A percentile compares a stretch with the other conserved stretches of the same genome.
phyloP scores from a whole-genome alignment of 2,888 invertebrate species.

The Papilio gigon region DNA sequence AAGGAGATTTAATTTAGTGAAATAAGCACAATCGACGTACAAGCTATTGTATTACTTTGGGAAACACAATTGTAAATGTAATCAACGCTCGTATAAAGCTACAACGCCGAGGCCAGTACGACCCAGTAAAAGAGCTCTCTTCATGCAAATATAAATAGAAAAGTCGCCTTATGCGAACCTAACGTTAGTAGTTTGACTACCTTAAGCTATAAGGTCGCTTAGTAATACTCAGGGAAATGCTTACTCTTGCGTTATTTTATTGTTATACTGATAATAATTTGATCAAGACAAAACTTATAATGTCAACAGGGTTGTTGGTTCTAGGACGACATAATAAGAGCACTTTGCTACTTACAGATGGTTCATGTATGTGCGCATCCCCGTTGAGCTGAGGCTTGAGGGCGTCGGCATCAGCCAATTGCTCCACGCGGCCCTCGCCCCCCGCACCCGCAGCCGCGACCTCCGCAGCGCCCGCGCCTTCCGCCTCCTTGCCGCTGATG shows the following conservation, averaged over 20 bases:
- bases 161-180: neutral
- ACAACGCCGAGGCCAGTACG: neutral
- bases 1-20: neutral
- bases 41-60: no score
- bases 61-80: no score
- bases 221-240: no score
- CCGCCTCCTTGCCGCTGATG: constrained; percentile 87
- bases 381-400: constrained; percentile 89
- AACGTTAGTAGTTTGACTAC: neutral
- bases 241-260: no score
- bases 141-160: neutral
- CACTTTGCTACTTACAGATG: constrained; percentile 77
- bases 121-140: neutral
- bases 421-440: constrained; percentile 87
- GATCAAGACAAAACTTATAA: no score
- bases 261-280: no score
- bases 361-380: constrained; percentile 85
- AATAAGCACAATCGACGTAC: neutral
- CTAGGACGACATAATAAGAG: no score
- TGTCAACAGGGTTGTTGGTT: no score
- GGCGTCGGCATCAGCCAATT: constrained; percentile 88
- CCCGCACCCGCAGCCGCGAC: constrained; percentile 82
- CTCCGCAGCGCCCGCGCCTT: constrained; percentile 76
- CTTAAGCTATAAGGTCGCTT: no score
- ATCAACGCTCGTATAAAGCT: no score